phyloP scores from a whole-genome alignment of 2,113 vertebrate species.

The Hypomesus transpacificus region DNA sequence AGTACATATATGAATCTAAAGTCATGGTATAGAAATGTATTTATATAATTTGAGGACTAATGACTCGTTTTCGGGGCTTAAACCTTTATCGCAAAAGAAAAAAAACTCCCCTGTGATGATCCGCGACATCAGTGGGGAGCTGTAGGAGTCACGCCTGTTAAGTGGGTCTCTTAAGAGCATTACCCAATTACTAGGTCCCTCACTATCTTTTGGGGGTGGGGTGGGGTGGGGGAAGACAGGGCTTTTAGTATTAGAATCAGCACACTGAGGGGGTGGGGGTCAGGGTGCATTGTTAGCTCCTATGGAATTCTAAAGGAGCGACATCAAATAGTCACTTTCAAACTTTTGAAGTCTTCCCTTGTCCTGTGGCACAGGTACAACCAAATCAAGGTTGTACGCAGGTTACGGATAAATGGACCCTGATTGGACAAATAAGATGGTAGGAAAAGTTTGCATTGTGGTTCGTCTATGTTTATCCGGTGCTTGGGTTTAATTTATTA shows the following conservation, averaged over 20 bases:
- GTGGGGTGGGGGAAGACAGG: constrained; percentile 53
- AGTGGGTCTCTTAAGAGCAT: constrained; percentile 83
- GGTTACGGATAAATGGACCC: constrained; percentile 56
- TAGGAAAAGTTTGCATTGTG: too few species aligned
- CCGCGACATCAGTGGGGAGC: constrained; percentile 67
- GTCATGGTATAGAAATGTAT: background rate
- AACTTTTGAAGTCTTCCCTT: constrained; percentile 54
- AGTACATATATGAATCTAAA: too few species aligned
- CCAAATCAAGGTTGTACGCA: constrained; percentile 75
- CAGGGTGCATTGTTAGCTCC: constrained; percentile 75
- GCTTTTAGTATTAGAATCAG: constrained; percentile 85
- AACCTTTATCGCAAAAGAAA: constrained; percentile 4
- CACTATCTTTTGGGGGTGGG: constrained; percentile 78
- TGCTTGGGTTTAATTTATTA: too few species aligned
- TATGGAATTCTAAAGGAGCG: constrained; percentile 77
- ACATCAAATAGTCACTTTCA: constrained; percentile 76
- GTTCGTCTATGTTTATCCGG: too few species aligned
- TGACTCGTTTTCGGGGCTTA: constrained; percentile 11
- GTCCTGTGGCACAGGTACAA: constrained; percentile 37
- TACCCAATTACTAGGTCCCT: constrained; percentile 80
- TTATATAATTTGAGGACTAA: background rate
- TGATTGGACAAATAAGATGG: background rate
- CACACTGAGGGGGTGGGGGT: constrained; percentile 81
- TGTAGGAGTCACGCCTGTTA: constrained; percentile 94
- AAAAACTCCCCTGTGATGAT: constrained; percentile 60